phyloP scores from a whole-genome alignment of 1,140 invertebrate genomes.

The Drosophila sproati region DNA sequence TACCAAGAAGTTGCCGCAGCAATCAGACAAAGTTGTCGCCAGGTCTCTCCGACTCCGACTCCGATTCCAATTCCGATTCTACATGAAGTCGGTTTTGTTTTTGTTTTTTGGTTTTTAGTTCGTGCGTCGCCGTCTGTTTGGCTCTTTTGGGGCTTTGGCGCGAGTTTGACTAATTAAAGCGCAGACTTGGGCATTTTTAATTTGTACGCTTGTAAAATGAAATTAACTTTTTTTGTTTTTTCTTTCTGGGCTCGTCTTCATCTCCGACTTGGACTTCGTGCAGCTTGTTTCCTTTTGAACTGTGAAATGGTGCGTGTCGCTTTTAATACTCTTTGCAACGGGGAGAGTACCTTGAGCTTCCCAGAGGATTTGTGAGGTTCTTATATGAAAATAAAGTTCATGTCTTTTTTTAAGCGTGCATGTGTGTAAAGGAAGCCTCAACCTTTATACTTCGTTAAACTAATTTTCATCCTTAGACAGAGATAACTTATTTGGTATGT shows the following conservation, averaged over 20 bases:
- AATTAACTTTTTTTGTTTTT: constrained; percentile 68
- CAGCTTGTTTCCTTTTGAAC: constrained; percentile 82
- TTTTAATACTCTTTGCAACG: constrained; percentile 21
- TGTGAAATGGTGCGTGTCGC: constrained; percentile 71
- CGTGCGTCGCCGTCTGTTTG: constrained; percentile 63
- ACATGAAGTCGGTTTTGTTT: constrained; percentile 29
- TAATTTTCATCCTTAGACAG: too few species aligned
- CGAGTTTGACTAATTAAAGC: constrained; percentile 83
- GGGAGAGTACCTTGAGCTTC: background rate
- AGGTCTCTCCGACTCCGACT: constrained; percentile 47
- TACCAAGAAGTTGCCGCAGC: constrained; percentile 67
- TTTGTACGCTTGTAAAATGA: constrained; percentile 82
- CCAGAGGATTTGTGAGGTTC: background rate
- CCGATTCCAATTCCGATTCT: constrained; percentile 36
- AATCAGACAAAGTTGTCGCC: constrained; percentile 76
- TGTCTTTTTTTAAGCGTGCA: too few species aligned
- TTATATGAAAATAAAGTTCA: background rate
- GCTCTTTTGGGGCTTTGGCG: constrained; percentile 68
- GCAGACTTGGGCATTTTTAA: constrained; percentile 81
- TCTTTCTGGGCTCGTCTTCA: constrained; percentile 14
- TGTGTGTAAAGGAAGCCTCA: too few species aligned
- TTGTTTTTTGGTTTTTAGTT: constrained; percentile 46
- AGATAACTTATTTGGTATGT: background rate
- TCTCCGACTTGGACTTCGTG: constrained; percentile 57
- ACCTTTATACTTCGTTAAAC: too few species aligned